These are phyloP conservation scores for Listronotus bonariensis DNA, from an alignment of 1,140 invertebrate species.

Conservation along the genomic window DNA sequence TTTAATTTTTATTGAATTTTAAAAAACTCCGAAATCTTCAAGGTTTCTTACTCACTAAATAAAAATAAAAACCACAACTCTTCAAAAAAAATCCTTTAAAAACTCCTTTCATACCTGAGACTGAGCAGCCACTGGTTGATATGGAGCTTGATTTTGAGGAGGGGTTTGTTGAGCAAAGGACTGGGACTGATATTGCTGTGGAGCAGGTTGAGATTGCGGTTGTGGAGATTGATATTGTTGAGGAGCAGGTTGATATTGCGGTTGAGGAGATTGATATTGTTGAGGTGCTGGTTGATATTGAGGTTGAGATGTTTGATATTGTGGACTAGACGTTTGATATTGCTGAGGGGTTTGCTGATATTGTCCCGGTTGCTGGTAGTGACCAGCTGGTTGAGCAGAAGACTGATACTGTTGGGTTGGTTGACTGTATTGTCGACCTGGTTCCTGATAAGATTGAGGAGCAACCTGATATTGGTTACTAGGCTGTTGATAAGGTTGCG, in stretches of 20 bases:
- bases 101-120: constrained; percentile 52
- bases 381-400: constrained; percentile 6
- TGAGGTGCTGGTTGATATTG: constrained; percentile 43
- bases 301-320: constrained; percentile 52
- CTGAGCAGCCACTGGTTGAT: constrained; percentile 55
- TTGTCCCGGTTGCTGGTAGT: constrained; percentile 29
- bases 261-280: constrained; percentile 19
- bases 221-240: constrained; percentile 49
- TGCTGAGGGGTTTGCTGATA: constrained; percentile 40
- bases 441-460: constrained; percentile 19
- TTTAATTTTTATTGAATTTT: too few relatives aligned
- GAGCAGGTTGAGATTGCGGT: constrained; percentile 47
- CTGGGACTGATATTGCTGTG: constrained; percentile 48
- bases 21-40: too few relatives aligned
- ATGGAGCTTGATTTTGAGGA: constrained; percentile 52
- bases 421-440: constrained; percentile 53
- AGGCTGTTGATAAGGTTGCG: constrained; percentile 52
- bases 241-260: constrained; percentile 34
- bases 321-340: constrained; percentile 42
- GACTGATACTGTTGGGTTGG: constrained; percentile 33
- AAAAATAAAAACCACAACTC: constrained; percentile 6
- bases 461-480: constrained; percentile 32
- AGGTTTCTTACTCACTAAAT: neutral
- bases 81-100: constrained; percentile 16
- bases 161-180: constrained; percentile 36